These are phyloP conservation scores for Caerostris darwini DNA, from an alignment of 1,140 invertebrate genomes.

Conservation along the genomic window DNA sequence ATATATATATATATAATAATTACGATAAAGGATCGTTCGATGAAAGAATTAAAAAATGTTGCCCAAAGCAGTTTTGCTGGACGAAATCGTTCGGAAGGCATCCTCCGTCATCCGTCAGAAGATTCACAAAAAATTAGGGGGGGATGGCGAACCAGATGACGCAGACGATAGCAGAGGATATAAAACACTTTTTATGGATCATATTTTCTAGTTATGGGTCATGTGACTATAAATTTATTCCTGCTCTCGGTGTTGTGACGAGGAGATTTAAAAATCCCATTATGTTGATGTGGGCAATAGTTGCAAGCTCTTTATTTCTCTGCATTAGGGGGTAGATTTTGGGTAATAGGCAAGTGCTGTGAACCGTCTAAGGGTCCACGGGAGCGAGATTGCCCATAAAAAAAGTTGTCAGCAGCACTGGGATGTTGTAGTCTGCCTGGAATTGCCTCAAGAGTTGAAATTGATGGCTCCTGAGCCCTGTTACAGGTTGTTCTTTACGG, in stretches of 20 bases:
- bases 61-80: background rate
- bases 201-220: conserved; percentile 10
- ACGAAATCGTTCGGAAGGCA: background rate
- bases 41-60: background rate
- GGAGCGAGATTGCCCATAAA: background rate
- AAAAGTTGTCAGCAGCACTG: background rate
- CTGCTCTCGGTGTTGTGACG: background rate
- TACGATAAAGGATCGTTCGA: background rate
- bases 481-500: too few relatives aligned
- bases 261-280: conserved; percentile 18
- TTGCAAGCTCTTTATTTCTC: conserved; percentile 12
- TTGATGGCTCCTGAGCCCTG: too few relatives aligned
- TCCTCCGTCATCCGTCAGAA: background rate
- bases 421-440: too few relatives aligned
- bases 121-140: background rate
- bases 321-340: background rate
- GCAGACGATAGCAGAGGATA: background rate
- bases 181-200: conserved; percentile 37
- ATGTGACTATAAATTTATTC: background rate
- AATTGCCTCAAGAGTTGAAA: too few relatives aligned
- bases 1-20: background rate
- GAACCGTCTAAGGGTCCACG: background rate
- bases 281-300: background rate
- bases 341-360: background rate
- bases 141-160: too few relatives aligned